Base-by-base conservation (phyloP, 2,113 vertebrate genomes). In the Athene cunicularia region DNA sequence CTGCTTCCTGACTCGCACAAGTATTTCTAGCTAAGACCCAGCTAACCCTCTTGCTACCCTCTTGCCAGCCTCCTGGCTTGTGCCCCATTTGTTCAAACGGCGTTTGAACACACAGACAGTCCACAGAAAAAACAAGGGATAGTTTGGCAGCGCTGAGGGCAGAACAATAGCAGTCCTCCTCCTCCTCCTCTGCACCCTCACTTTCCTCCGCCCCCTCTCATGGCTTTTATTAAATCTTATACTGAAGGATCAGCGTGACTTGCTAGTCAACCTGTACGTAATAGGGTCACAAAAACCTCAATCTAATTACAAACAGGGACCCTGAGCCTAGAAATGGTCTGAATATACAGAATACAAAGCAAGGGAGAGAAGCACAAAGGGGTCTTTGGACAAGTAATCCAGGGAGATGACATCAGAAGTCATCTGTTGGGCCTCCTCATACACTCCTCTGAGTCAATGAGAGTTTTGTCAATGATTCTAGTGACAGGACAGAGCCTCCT, bases 101-200 rank as follows among this genome's bases (percentile, higher is more conserved):
- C 2, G 6, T 70, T 33, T 67, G 95, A 90, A 82, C 80, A 88
- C 49, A 80, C 89, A 95, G 95, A 81, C 90, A 56, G 91, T 33
- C 50, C 60, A 15, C 58, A 95, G 89, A 73, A 63, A 95, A 66
- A 72, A 93, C 92, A 96, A 93, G 88, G 47, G 37, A 32, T 24
- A 81, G 93, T 94, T 93, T 90, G 95, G 92, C 89, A 97, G 89
- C 4, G 6, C 43, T 11, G 63, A 95, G 32, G 62, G 43, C 23
- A 93, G 93, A 96, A 98, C 97, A 98, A 97, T 80, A 92, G 94
- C 76, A 82, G 37, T 88, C 86, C 86, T 96, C 93, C 93, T 98
- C 94, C 93, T 93, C 94, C 93, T 93, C 81, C 45, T 94, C 93
- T 10, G 6, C 77, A 71, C 47, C 47, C 77, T 74, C 47, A 9